Evolutionary conservation across 2,797 vertebrate species (phyloP).

Genomic region (Tympanoctomys barrerae): DNA sequence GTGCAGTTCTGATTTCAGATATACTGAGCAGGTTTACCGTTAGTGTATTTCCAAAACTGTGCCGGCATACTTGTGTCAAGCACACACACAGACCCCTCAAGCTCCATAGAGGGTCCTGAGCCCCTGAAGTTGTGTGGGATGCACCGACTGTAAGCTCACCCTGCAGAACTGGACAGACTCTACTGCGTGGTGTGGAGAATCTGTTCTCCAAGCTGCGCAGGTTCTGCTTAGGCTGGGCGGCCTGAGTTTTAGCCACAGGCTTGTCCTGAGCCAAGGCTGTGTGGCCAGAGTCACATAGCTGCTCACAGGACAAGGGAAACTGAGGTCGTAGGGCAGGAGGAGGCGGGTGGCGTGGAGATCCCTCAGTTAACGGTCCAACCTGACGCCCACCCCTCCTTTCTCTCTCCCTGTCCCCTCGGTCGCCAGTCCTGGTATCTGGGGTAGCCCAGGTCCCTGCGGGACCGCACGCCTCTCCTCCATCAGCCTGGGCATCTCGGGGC

Average conservation of each 20-base stretch:
- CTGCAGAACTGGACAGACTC: background rate
- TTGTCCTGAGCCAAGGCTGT: background rate
- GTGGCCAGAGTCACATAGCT: background rate
- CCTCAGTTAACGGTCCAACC: background rate
- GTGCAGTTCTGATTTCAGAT: background rate
- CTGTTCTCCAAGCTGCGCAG: rapidly evolving
- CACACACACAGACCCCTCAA: background rate
- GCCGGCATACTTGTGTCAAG: background rate
- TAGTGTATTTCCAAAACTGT: background rate
- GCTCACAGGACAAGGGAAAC: background rate
- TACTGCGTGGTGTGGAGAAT: background rate
- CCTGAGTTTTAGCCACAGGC: background rate
- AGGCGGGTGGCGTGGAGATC: rapidly evolving
- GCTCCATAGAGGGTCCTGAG: background rate
- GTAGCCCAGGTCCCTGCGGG: constrained; percentile 88
- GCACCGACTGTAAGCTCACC: no score
- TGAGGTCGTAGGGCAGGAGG: background rate
- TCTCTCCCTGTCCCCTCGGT: background rate
- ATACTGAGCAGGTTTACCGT: rapidly evolving
- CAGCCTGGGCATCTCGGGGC: constrained; percentile 82
- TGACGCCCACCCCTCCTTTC: background rate
- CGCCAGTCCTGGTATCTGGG: constrained; percentile 98
- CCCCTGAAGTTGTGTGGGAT: background rate
- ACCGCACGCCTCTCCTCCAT: constrained; percentile 78
- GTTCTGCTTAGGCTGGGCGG: rapidly evolving